Evolutionary conservation across 2,797 vertebrate genomes (phyloP).

Genomic region (Anolis apletophallus): DNA sequence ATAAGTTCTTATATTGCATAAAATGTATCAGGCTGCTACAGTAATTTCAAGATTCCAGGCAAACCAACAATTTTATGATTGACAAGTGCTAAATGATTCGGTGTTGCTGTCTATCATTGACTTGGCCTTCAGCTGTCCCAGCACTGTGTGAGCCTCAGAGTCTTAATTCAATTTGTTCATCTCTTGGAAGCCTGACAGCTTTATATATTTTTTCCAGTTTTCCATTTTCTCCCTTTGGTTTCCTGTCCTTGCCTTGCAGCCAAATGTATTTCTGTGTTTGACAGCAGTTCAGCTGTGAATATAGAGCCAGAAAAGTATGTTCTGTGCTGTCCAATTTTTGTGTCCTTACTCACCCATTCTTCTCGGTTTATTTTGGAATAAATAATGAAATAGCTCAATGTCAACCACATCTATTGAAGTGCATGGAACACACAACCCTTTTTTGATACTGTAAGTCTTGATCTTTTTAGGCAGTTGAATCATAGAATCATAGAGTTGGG

Average conservation of each 20-base stretch:
- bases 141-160: constrained; percentile 5
- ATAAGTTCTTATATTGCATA: not conserved
- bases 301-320: constrained; percentile 20
- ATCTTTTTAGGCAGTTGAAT: not conserved
- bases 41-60: constrained; percentile 15
- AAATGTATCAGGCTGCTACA: constrained; percentile 16
- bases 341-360: not conserved
- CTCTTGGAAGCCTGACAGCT: constrained; percentile 15
- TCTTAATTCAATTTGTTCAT: constrained; percentile 48
- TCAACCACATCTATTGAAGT: not conserved
- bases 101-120: constrained; percentile 14
- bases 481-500: not conserved
- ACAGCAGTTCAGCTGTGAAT: constrained; percentile 13
- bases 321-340: not conserved
- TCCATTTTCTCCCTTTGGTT: constrained; percentile 21
- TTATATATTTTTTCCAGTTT: not conserved
- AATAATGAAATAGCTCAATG: not conserved
- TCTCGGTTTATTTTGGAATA: not conserved
- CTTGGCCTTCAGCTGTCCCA: constrained; percentile 20
- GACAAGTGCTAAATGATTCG: constrained; percentile 30
- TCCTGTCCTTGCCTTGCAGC: constrained; percentile 25
- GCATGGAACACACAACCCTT: not conserved
- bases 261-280: constrained; percentile 37
- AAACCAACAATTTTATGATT: constrained; percentile 13
- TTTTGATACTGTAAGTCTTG: not conserved